Evolutionary conservation across 1,140 invertebrate species (phyloP).

Genomic region (Neuroterus valhalla): DNA sequence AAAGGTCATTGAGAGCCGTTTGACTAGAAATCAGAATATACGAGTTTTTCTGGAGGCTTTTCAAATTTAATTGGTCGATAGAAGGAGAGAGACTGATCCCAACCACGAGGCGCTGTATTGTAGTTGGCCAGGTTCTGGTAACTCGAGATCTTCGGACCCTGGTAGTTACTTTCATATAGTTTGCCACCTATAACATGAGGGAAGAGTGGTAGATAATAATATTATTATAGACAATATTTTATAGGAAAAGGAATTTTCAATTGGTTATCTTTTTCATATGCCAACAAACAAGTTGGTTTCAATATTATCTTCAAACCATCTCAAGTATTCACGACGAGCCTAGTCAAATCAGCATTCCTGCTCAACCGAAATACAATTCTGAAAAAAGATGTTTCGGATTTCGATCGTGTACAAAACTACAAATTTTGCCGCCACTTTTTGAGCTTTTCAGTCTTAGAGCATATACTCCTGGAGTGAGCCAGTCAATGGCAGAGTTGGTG

Average conservation of each 20-base stretch:
- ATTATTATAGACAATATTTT: neutral
- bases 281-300: too few species aligned
- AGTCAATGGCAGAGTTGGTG: too few species aligned
- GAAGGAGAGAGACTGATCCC: conserved; percentile 80
- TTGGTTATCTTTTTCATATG: too few species aligned
- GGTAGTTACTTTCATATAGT: conserved; percentile 61
- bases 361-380: too few species aligned
- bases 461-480: too few species aligned
- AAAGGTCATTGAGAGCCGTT: conserved; percentile 3
- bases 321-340: too few species aligned
- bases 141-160: conserved; percentile 70
- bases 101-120: conserved; percentile 88
- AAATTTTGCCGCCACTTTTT: too few species aligned
- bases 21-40: conserved; percentile 80
- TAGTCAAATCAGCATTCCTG: too few species aligned
- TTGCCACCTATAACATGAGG: conserved; percentile 58
- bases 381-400: too few species aligned
- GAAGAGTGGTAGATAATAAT: neutral
- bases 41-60: conserved; percentile 72
- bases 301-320: too few species aligned
- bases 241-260: neutral
- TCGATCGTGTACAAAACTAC: too few species aligned
- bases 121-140: conserved; percentile 78
- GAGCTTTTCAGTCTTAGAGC: too few species aligned
- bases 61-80: conserved; percentile 83